These are phyloP conservation scores for Falco concolor DNA, from an alignment of 2,797 vertebrate genomes.

Conservation along the genomic window DNA sequence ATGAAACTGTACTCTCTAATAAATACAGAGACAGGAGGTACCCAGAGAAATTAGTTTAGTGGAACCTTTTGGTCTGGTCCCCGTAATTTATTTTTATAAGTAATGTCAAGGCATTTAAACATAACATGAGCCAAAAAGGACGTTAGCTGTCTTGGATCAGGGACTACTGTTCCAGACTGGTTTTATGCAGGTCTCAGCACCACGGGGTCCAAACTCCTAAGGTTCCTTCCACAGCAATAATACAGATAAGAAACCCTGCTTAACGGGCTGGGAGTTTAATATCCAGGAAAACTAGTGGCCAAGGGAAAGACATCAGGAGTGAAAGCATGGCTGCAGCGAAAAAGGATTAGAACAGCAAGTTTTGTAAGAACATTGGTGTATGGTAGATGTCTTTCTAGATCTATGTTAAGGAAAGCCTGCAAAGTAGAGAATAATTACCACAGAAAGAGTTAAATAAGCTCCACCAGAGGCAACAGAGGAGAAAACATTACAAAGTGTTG, in stretches of 20 bases:
- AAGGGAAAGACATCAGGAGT: not conserved
- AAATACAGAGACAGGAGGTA: not conserved
- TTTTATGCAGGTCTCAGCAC: not conserved
- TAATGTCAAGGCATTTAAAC: not conserved
- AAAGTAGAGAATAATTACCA: not conserved
- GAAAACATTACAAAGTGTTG: constrained; percentile 1
- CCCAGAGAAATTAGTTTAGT: not conserved
- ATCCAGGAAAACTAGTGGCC: not conserved
- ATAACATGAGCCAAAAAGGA: not conserved
- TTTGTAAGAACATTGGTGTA: not conserved
- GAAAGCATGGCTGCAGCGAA: not conserved
- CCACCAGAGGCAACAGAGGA: not conserved
- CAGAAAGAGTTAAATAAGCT: constrained; percentile 6
- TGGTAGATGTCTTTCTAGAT: not conserved
- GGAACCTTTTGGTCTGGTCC: not conserved
- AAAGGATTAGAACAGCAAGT: not conserved
- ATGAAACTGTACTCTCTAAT: not conserved
- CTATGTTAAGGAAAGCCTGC: not conserved
- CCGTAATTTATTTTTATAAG: not conserved
- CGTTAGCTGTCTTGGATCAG: not conserved
- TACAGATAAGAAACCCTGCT: not conserved
- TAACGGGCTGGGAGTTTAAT: not conserved
- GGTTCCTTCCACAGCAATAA: not conserved
- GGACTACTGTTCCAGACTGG: not conserved
- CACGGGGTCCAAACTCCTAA: not conserved